Conservation (phyloP, 1,140 invertebrate species). For the Paramacrobiotus metropolitanus region DNA sequence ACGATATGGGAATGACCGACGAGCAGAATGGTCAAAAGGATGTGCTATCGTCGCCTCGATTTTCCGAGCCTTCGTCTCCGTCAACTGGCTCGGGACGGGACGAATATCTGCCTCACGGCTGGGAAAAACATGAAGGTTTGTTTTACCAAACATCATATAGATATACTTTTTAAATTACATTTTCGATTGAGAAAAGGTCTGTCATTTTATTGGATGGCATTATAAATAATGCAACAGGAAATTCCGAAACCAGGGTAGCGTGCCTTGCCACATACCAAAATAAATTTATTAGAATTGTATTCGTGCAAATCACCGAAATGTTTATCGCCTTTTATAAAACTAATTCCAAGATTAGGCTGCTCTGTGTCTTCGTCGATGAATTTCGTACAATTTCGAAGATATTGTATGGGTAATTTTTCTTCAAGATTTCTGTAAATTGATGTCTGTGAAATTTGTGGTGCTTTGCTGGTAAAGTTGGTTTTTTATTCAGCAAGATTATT, state of each 20-base stretch:
- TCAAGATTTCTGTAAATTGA: too few relatives aligned
- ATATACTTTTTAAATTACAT: background rate
- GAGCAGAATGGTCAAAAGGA: slow-evolving; percentile 8
- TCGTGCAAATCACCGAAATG: too few relatives aligned
- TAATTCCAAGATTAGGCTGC: too few relatives aligned
- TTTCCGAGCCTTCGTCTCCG: slow-evolving; percentile 3
- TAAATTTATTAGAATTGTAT: too few relatives aligned
- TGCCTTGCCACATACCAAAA: too few relatives aligned
- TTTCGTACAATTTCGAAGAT: too few relatives aligned
- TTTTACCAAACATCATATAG: slow-evolving; percentile 6
- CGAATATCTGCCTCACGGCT: slow-evolving; percentile 44
- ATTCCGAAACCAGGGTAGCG: too few relatives aligned
- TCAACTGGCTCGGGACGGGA: slow-evolving; percentile 7
- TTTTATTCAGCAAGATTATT: slow-evolving; percentile 15
- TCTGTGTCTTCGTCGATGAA: too few relatives aligned
- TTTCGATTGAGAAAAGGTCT: background rate
- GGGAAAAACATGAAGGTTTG: slow-evolving; percentile 79
- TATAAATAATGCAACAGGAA: background rate
- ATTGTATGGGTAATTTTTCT: too few relatives aligned
- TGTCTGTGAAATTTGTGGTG: too few relatives aligned
- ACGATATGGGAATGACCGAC: slow-evolving; percentile 36
- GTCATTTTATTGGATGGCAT: background rate
- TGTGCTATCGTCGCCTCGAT: background rate
- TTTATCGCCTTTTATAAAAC: too few relatives aligned
- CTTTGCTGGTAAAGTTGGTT: slow-evolving; percentile 1